Percentiles rank a stretch among this genome's conserved stretches.
Conservation (phyloP, 2,797 vertebrate genomes). For the Crenuchus spilurus region DNA sequence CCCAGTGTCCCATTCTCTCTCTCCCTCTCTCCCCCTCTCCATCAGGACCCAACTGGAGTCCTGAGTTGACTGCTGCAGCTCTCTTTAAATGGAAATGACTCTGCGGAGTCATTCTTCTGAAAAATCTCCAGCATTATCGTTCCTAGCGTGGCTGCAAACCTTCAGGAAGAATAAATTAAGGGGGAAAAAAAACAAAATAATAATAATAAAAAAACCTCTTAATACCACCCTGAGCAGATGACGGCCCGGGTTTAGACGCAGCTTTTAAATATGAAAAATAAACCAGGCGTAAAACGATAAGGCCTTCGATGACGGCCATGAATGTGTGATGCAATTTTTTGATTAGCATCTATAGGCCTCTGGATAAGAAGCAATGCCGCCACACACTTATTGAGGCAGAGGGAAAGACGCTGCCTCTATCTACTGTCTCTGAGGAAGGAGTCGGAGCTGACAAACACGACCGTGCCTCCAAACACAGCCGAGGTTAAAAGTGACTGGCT, state of each 20-base stretch:
- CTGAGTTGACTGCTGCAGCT: background rate
- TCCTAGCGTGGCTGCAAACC: background rate
- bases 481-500: no score
- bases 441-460: background rate
- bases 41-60: no score
- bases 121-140: background rate
- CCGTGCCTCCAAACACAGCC: background rate
- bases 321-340: conserved; percentile 18
- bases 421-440: background rate
- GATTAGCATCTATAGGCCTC: conserved; percentile 11
- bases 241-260: background rate
- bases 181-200: background rate
- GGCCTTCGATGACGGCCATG: background rate
- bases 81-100: background rate
- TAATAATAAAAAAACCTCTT: no score
- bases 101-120: background rate
- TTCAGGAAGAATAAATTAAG: background rate
- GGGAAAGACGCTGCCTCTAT: background rate
- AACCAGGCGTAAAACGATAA: background rate
- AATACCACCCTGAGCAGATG: background rate
- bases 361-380: background rate
- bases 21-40: no score
- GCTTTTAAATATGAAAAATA: conserved; percentile 10
- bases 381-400: background rate
- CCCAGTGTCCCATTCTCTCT: no score